Evolutionary conservation across 2,888 invertebrate species (phyloP).

Genomic region (Apoda limacodes): DNA sequence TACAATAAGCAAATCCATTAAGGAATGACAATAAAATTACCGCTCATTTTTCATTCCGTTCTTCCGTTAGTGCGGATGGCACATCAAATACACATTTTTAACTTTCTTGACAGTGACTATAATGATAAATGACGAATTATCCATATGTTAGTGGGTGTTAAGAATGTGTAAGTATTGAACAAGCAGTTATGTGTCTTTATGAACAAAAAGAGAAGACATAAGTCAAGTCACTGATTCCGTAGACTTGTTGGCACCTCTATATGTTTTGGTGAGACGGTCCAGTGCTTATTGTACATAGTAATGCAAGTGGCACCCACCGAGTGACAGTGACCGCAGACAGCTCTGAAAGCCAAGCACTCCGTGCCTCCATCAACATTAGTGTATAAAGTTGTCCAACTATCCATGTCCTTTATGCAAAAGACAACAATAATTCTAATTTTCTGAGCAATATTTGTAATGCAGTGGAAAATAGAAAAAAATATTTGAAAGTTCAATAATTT

Average conservation of each 20-base stretch:
- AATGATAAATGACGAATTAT: constrained; percentile 23
- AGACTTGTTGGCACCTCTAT: too few relatives aligned
- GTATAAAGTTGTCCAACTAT: too few relatives aligned
- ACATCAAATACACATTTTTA: constrained; percentile 45
- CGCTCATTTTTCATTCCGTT: constrained; percentile 48
- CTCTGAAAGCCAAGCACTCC: too few relatives aligned
- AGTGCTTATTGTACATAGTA: constrained; percentile 22
- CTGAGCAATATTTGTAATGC: constrained; percentile 10
- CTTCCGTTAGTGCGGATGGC: constrained; percentile 56
- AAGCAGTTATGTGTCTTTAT: constrained; percentile 43
- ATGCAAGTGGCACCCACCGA: constrained; percentile 30
- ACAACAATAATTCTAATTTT: constrained; percentile 17
- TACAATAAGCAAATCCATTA: constrained; percentile 67
- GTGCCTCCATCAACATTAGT: constrained; percentile 24
- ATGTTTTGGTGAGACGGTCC: not conserved
- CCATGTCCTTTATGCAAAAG: too few relatives aligned
- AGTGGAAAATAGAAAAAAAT: constrained; percentile 58
- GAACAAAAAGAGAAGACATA: too few relatives aligned
- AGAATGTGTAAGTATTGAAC: constrained; percentile 34
- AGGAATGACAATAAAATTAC: constrained; percentile 65
- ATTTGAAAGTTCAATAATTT: constrained; percentile 37
- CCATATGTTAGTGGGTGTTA: constrained; percentile 38
- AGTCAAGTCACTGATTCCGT: too few relatives aligned
- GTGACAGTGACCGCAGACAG: constrained; percentile 20
- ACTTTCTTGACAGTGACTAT: constrained; percentile 26